Percentiles rank a stretch among this genome's conserved stretches.
Conservation (phyloP, 2,888 invertebrate genomes). For the Hydrotaea diabolus region DNA sequence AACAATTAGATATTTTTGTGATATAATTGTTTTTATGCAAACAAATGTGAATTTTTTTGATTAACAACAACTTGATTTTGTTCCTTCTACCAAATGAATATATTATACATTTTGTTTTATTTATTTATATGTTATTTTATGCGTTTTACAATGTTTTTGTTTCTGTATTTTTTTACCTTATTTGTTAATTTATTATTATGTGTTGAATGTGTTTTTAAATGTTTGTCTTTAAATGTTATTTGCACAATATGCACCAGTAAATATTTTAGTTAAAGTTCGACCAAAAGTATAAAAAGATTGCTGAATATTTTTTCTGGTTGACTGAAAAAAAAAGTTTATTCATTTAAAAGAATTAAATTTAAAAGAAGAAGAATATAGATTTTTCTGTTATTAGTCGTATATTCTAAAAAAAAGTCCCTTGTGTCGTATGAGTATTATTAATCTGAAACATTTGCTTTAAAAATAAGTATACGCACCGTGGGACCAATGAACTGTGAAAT, state of each 20-base stretch:
- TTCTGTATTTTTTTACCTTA: constrained; percentile 41
- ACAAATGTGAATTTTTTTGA: constrained; percentile 43
- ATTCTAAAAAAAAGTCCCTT: no score
- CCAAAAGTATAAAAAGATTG: neutral
- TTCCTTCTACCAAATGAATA: constrained; percentile 1
- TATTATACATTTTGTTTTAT: neutral
- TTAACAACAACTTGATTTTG: constrained; percentile 51
- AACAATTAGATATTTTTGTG: constrained; percentile 54
- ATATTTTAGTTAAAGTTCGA: neutral
- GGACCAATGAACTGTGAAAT: no score
- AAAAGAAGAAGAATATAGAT: neutral
- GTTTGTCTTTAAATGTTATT: constrained; percentile 67
- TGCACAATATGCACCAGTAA: constrained; percentile 66
- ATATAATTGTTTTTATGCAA: constrained; percentile 42
- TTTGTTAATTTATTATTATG: constrained; percentile 56
- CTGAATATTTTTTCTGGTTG: constrained; percentile 43
- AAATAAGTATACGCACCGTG: neutral
- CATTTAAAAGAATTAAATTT: neutral
- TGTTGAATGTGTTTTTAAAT: constrained; percentile 42
- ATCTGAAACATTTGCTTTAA: neutral
- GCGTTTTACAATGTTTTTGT: constrained; percentile 21
- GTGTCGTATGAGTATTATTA: constrained; percentile 16
- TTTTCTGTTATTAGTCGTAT: no score
- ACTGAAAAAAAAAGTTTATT: constrained; percentile 8
- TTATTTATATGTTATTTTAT: constrained; percentile 20